Conservation (phyloP, 2,888 invertebrate species). For the Mayetiola destructor region DNA sequence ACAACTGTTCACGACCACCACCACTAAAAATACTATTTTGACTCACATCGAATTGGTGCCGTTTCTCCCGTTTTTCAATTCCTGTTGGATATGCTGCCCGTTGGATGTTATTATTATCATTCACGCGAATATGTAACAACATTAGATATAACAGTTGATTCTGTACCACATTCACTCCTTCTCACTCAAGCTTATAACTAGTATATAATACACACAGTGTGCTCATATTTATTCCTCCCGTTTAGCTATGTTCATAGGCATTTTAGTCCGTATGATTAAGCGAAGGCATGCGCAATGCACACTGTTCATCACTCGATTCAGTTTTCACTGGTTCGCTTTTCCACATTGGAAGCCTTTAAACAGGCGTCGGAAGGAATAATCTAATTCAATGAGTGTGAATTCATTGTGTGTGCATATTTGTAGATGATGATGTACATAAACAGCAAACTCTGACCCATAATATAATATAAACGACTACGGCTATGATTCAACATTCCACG, state of each 20-base stretch:
- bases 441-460: no score
- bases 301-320: not conserved
- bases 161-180: no score
- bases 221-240: no score
- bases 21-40: conserved; percentile 12
- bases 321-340: not conserved
- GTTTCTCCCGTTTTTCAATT: conserved; percentile 6
- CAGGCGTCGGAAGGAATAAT: no score
- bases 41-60: not conserved
- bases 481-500: not conserved
- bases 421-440: not conserved
- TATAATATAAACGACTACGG: no score
- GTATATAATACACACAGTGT: no score
- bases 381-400: not conserved
- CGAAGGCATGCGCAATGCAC: not conserved
- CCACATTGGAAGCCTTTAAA: no score
- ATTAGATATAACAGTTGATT: no score
- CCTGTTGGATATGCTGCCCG: conserved; percentile 2
- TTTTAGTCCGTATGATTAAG: not conserved
- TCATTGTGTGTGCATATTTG: not conserved
- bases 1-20: conserved; percentile 10
- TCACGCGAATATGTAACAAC: no score
- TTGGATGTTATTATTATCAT: not conserved
- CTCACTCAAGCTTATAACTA: no score
- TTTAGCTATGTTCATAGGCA: no score